Base-by-base conservation (phyloP, 2,113 vertebrate genomes). In the Hemiprocne comata region DNA sequence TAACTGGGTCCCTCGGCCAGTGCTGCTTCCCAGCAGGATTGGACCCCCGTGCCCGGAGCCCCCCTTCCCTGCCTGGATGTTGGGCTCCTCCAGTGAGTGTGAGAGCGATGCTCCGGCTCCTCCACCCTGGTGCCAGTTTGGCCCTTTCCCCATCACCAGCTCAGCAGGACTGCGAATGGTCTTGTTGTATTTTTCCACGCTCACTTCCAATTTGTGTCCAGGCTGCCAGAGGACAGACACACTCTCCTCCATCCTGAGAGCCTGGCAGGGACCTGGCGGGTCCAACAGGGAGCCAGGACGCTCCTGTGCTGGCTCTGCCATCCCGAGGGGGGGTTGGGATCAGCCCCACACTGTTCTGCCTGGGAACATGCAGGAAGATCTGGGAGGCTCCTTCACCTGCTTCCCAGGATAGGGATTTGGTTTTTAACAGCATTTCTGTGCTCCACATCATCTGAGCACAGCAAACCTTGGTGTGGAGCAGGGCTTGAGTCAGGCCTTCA, bases 71-170 rank as follows among this genome's bases (percentile, higher is more conserved):
- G 65, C 48, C n/a, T 31, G 17, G 54, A 4, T 24, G 28, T 21
- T 1, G 2, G 55, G 44, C 13, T 79, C n/a, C 42, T 24, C 2
- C 0, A 3, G 60, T 0, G 3, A 25, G 48, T 6, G 5, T 29
- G 20, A 40, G 53, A 21, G 54, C 0, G 10, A 33, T 71, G 72
- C 50, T 64, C 25, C 7, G 2, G 29, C 66, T 71, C 40, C 19
- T 44, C 44, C 23, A 33, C 17, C 36, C 34, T 57, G 1, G 0
- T 13, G 48, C 53, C n/a, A 9, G 13, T 79, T 17, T n/a, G 42
- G 33, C 62, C 33, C 42, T 65, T 75, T 36, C 9, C 28, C 61
- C 29, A 0, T 69, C 48, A 10, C 65, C 1, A 1, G 5, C 25
- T 26, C 9, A 21, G 36, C 17, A 54, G 44, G 16, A 12, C 40